Evolutionary conservation across 2,888 invertebrate species (phyloP).

Genomic region (Metopia argyrocephala): DNA sequence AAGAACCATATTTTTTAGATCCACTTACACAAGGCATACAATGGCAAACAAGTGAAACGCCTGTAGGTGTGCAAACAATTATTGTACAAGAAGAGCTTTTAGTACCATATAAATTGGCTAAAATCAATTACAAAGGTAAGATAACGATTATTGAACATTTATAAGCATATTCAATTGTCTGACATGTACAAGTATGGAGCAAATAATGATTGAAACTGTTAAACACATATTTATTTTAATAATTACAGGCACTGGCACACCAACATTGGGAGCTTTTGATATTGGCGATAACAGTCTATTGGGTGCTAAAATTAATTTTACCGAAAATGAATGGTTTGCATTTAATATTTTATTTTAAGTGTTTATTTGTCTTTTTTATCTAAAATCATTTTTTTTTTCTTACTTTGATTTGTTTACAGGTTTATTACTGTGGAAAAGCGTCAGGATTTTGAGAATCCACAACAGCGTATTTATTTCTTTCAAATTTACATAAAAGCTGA

Average conservation of each 20-base stretch:
- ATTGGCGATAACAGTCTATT: constrained; percentile 67
- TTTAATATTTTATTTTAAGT: not conserved
- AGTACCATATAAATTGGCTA: constrained; percentile 66
- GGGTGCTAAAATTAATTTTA: constrained; percentile 59
- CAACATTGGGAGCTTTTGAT: constrained; percentile 66
- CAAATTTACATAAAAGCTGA: constrained; percentile 70
- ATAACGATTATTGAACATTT: too few species aligned
- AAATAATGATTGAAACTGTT: too few species aligned
- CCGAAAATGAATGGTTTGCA: constrained; percentile 62
- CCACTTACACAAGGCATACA: constrained; percentile 58
- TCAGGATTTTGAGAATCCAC: constrained; percentile 81
- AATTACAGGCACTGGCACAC: constrained; percentile 58
- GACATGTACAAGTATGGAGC: too few species aligned
- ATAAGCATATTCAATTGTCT: too few species aligned
- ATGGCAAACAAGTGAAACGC: constrained; percentile 46
- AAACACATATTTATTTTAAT: too few species aligned
- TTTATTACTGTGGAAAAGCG: constrained; percentile 73
- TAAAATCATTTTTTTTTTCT: not conserved
- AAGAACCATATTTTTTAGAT: constrained; percentile 64
- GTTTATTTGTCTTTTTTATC: not conserved
- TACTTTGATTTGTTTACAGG: constrained; percentile 64
- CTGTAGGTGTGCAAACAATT: constrained; percentile 60
- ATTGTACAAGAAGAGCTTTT: constrained; percentile 67
- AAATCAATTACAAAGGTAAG: constrained; percentile 67
- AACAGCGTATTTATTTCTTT: constrained; percentile 79